Evolutionary conservation across 2,888 invertebrate genomes (phyloP), one percentile per base, ranked within the genome.

Genomic region (Stenotaenia linearis): DNA sequence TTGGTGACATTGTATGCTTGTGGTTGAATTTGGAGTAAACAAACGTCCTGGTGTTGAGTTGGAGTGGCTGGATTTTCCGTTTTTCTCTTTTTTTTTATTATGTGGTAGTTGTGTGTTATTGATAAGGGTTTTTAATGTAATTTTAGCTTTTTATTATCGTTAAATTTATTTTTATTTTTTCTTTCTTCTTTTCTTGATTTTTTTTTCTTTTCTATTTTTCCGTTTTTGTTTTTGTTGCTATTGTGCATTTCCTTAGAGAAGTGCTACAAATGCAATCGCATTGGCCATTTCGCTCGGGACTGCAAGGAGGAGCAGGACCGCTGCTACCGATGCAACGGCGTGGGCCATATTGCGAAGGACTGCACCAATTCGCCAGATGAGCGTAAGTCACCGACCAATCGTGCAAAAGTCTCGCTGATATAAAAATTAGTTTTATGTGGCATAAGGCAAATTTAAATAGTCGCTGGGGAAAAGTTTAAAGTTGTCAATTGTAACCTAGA

Each of bases 191-290:
- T 75, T 30, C n/a, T n/a, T n/a, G n/a, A n/a, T n/a, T n/a, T n/a
- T n/a, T 69, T 76, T 75, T 75, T 79, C 69, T 56, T 77, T n/a
- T 76, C 80, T 80, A 83, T 82, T 18, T 45, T 75, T 23, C 74
- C 23, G 6, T 74, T 21, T 21, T 25, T 12, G 25, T 12, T 76
- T 37, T 76, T 35, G 32, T 76, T 23, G 30, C 23, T 75, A 25
- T 79, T 75, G 75, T 80, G 40, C 77, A 77, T 79, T 75, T 79
- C 56, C 74, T 30, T 61, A 81, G 95, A 96, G 85, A 96, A 96
- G 89, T 96, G 96, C 90, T 96, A 93, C 90, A 96, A 96, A 89
- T 97, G 96, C 89, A 96, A 96, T 89, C 92, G 95, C 87, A 91
- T 92, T 85, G 96, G 96, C 81, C 96, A 96, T 88, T 95, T 94